Evolutionary conservation across 2,888 invertebrate genomes (phyloP).

Genomic region (Achlya flavicornis): DNA sequence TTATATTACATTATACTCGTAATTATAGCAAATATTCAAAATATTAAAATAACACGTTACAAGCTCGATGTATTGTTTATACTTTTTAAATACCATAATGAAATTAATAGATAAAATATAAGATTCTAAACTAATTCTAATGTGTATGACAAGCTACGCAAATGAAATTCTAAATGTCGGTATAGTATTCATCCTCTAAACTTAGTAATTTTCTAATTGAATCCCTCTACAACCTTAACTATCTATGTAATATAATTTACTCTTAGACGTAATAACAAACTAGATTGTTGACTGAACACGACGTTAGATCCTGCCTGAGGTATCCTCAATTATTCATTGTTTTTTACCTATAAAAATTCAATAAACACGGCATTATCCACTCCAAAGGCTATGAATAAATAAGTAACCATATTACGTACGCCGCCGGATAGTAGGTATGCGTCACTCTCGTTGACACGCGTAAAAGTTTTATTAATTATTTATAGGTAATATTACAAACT

Average conservation of each 20-base stretch:
- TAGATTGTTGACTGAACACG: constrained; percentile 58
- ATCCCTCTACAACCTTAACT: constrained; percentile 58
- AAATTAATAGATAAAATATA: constrained; percentile 42
- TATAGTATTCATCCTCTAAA: constrained; percentile 81
- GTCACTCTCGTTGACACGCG: constrained; percentile 45
- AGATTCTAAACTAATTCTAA: constrained; percentile 73
- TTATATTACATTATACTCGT: constrained; percentile 53
- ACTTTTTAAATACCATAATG: constrained; percentile 45
- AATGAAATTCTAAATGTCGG: constrained; percentile 68
- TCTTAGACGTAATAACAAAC: constrained; percentile 59
- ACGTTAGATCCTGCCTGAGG: constrained; percentile 29
- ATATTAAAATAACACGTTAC: constrained; percentile 76
- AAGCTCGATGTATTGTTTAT: constrained; percentile 78
- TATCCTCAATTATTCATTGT: constrained; percentile 39
- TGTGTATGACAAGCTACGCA: constrained; percentile 62
- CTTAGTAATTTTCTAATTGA: constrained; percentile 75
- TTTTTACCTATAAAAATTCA: constrained; percentile 39
- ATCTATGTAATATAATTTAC: constrained; percentile 52
- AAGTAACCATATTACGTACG: constrained; percentile 32
- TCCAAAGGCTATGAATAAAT: constrained; percentile 39
- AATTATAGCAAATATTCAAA: constrained; percentile 76
- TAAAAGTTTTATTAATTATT: constrained; percentile 53
- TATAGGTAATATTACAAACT: constrained; percentile 39
- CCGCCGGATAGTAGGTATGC: constrained; percentile 37
- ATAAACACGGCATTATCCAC: constrained; percentile 38